Percentiles rank a stretch among this genome's conserved stretches.
phyloP scores from a whole-genome alignment of 2,797 vertebrate species.

The Telmatherina bonti region DNA sequence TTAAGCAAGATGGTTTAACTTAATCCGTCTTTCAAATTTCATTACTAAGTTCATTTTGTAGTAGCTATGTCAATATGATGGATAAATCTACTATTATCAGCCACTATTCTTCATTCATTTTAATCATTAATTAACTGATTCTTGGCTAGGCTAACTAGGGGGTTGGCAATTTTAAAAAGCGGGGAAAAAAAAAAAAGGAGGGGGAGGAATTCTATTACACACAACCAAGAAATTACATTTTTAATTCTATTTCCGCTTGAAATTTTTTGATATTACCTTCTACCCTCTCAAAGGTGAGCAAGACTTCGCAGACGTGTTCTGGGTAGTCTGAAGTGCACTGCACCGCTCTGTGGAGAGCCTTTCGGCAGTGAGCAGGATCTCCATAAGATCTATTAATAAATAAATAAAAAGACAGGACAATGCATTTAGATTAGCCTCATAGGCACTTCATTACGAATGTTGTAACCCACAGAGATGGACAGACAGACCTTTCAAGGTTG shows the following conservation, averaged over 20 bases:
- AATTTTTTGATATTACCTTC: conserved; percentile 84
- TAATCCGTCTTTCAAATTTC: neutral
- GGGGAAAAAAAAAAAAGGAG: no score
- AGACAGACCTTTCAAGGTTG: conserved; percentile 91
- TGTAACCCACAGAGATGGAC: neutral
- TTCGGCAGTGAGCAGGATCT: conserved; percentile 92
- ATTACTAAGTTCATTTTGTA: neutral
- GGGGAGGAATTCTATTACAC: neutral
- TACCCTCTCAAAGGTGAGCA: conserved; percentile 93
- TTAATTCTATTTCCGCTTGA: neutral
- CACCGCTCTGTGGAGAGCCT: conserved; percentile 94
- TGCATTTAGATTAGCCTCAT: neutral
- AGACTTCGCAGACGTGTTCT: conserved; percentile 95
- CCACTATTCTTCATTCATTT: neutral
- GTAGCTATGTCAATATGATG: neutral
- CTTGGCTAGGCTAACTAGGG: no score
- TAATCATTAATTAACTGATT: neutral
- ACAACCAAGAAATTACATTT: neutral
- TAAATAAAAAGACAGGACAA: neutral
- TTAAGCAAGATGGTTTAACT: neutral
- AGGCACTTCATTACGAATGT: neutral
- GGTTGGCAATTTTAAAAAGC: neutral
- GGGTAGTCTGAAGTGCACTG: conserved; percentile 98
- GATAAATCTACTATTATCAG: neutral
- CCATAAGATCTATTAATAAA: conserved; percentile 87